Evolutionary conservation across 2,113 vertebrate species (phyloP), one percentile per base, ranked within the genome.

Genomic region (Lonchura striata): DNA sequence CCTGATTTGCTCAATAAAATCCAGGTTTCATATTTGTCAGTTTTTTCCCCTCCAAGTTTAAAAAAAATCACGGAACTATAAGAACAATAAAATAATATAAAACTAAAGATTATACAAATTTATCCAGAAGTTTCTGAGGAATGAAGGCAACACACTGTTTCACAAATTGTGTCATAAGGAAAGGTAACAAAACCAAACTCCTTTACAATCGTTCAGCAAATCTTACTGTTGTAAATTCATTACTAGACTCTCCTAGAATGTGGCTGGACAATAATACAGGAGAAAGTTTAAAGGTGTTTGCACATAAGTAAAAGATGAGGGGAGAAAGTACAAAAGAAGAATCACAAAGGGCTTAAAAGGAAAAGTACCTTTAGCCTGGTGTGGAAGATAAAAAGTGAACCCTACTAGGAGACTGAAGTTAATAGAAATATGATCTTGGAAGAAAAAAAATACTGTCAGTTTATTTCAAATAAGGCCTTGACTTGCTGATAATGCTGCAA

Each of bases 41-140:
- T 5, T 4, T n/a, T 31, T 2, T 6, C 5, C 2, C 2, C 7
- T 4, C 23, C 12, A 37, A 20, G 24, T 65, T 37, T 4, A 16
- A 53, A 20, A 21, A 21, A 52, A 18, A 27, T 23, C 3, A 46
- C 3, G 1, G 50, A 81, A 47, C 7, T 30, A 6, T 15, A 39
- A 53, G 16, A 74, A 30, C 3, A 35, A 39, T 20, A 41, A 63
- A 63, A 42, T 24, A 75, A 18, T 15, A 42, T n/a, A 47, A 25
- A 25, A 6, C 3, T 33, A 56, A 33, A 78, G 61, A 44, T 42
- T 18, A 47, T 30, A 59, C 5, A 39, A 25, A 81, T 49, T 41
- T 53, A 83, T 53, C 31, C 7, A 47, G 39, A 76, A 41, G 16
- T 15, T 69, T 91, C 11, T 1, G 5, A 81, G 27, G 27, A 20